These are phyloP conservation scores for Perca schrenkii DNA, from an alignment of 2,113 vertebrate species.

Conservation along the genomic window DNA sequence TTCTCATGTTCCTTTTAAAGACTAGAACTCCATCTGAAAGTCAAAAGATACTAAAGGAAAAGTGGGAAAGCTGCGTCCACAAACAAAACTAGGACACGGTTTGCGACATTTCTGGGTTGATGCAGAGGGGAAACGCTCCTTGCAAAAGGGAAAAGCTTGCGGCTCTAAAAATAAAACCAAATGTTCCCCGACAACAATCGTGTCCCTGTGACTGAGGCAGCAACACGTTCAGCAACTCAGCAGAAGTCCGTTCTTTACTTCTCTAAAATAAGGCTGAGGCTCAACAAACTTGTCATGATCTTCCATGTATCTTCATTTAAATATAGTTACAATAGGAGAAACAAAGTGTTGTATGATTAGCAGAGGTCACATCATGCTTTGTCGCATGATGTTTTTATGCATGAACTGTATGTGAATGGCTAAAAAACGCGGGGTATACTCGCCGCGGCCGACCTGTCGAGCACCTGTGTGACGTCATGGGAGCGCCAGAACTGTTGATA, in stretches of 20 bases:
- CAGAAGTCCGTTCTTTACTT: neutral
- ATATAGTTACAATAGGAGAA: neutral
- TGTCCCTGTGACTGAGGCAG: neutral
- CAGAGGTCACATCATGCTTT: no score
- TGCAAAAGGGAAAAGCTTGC: neutral
- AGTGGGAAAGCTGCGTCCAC: neutral
- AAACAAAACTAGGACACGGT: conserved; percentile 1
- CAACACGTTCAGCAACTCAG: neutral
- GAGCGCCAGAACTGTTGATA: no score
- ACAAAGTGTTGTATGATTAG: no score
- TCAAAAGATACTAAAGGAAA: neutral
- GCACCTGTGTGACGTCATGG: no score
- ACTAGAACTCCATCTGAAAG: neutral
- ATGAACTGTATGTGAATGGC: no score
- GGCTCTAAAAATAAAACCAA: neutral
- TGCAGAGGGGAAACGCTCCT: neutral
- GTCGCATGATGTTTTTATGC: no score
- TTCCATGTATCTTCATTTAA: neutral
- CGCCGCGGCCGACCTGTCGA: no score
- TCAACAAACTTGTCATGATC: neutral
- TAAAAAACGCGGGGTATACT: no score
- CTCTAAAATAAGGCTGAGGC: neutral
- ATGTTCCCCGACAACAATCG: neutral
- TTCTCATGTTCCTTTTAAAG: neutral
- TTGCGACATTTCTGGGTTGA: neutral